phyloP scores from a whole-genome alignment of 1,140 invertebrate genomes.

The Colletes latitarsis region DNA sequence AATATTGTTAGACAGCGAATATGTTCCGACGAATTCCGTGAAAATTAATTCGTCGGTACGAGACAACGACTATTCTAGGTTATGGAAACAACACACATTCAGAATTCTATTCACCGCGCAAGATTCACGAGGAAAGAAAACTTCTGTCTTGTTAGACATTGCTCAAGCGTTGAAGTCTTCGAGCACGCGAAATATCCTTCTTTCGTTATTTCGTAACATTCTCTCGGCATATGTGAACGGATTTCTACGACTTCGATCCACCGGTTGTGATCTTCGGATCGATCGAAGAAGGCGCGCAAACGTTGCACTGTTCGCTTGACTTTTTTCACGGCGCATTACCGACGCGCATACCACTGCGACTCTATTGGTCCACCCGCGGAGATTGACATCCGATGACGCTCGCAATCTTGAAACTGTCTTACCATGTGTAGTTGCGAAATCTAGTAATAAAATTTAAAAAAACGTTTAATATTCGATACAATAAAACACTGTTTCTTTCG shows the following conservation, averaged over 20 bases:
- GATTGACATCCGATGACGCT: neutral
- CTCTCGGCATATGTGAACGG: too few species aligned
- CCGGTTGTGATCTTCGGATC: neutral
- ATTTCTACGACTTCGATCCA: slow-evolving; percentile 1
- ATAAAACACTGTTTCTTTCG: too few species aligned
- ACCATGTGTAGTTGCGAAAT: neutral
- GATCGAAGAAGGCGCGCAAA: slow-evolving; percentile 19
- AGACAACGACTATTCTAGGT: neutral
- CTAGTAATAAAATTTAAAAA: neutral
- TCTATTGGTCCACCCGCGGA: neutral
- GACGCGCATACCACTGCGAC: neutral
- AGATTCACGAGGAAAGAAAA: too few species aligned
- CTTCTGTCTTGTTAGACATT: too few species aligned
- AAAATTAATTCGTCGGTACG: neutral
- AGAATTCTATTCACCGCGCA: neutral
- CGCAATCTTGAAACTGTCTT: neutral
- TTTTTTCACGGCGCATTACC: slow-evolving; percentile 7
- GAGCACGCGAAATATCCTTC: too few species aligned
- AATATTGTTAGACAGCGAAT: neutral
- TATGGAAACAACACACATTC: neutral
- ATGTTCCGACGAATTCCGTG: too few species aligned
- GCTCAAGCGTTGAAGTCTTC: neutral
- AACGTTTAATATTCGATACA: neutral
- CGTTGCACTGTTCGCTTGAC: neutral
- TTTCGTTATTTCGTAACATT: neutral